A percentile compares a stretch with the other conserved stretches of the same genome.
phyloP scores from a whole-genome alignment of 2,113 vertebrate genomes.

The Ophthalmolycus amberensis region DNA sequence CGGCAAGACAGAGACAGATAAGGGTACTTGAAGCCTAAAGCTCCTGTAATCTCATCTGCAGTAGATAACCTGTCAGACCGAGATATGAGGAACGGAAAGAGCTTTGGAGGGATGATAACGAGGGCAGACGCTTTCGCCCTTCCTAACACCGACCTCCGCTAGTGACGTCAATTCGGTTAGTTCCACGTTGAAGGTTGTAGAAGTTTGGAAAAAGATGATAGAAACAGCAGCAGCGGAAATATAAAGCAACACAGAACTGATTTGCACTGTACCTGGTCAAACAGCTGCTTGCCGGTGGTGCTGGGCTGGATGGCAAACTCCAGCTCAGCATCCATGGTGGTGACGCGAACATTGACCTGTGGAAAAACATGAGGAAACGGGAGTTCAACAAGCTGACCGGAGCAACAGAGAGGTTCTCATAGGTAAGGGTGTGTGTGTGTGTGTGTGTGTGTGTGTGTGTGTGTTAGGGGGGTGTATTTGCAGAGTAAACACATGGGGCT shows the following conservation, averaged over 20 bases:
- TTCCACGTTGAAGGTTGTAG: neutral
- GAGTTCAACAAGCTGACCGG: conserved; percentile 34
- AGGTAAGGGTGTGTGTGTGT: conserved; percentile 14
- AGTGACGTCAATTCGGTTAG: conserved; percentile 17
- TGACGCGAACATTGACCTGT: conserved; percentile 96
- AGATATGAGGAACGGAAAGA: conserved; percentile 43
- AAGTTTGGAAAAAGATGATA: neutral
- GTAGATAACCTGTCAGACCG: conserved; percentile 43
- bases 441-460: conserved; percentile 19
- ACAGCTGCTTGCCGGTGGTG: conserved; percentile 95
- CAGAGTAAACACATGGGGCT: conserved; percentile 67
- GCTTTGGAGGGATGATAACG: conserved; percentile 31
- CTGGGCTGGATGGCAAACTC: conserved; percentile 97
- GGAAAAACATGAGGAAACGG: conserved; percentile 42
- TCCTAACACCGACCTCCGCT: neutral
- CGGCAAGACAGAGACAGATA: conserved; percentile 5
- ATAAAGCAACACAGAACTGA: neutral
- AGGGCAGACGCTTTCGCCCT: conserved; percentile 29
- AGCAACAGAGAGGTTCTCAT: conserved; percentile 34
- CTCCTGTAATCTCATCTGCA: conserved; percentile 40
- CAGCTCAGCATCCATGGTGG: conserved; percentile 97
- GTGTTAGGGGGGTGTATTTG: conserved; percentile 59
- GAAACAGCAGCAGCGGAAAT: neutral
- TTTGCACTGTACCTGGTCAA: conserved; percentile 89
- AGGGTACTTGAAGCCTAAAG: conserved; percentile 20